Base-by-base conservation (phyloP, 1,140 invertebrate genomes). In the Drosophila biarmipes region DNA sequence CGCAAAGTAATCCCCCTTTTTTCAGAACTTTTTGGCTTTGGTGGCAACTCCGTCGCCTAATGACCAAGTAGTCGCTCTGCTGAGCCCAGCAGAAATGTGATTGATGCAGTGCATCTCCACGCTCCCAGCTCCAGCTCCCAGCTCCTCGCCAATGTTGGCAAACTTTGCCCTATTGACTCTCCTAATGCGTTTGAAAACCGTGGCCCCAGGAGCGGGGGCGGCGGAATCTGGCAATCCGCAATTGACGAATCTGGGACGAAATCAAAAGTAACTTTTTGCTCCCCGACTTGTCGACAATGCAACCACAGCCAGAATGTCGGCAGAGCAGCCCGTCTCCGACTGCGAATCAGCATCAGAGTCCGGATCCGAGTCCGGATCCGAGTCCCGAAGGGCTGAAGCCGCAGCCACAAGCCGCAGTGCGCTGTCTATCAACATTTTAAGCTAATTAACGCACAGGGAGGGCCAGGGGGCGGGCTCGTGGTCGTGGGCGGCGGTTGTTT, bases 401-500 rank as follows among this genome's bases (percentile, higher is more conserved):
- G 4, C 59, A 66, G 43, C 67, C 62, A 24, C 62, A 59, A 66
- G 35, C 72, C 73, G 35, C 72, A 67, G 17, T 21, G 52, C 43
- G 59, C 55, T 80, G 68, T 78, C 74, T 74, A 69, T 78, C 57
- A 61, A 82, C 63, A 84, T 84, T 64, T 67, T 58, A 61, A 55
- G 62, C 75, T 74, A 84, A 75, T 80, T 80, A 80, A 66, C 55
- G 61, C 49, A 27, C 31, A 34, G 49, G 38, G 11, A 35, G 12
- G 11, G 14, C 37, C 17, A 31, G 48, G 38, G 37, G 27, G 34
- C 8, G 11, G 6, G 6, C 37, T 12, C 2, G 31, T 4, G 11
- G n/a, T 24, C 3, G 34, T 1, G 4, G 53, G 37, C n/a, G 21
- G 15, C 8, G 14, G 27, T 31, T 1, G 10, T 6, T 15, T 34